These are phyloP conservation scores for Rhodinocichla rosea DNA, from an alignment of 2,113 vertebrate genomes.

Conservation along the genomic window DNA sequence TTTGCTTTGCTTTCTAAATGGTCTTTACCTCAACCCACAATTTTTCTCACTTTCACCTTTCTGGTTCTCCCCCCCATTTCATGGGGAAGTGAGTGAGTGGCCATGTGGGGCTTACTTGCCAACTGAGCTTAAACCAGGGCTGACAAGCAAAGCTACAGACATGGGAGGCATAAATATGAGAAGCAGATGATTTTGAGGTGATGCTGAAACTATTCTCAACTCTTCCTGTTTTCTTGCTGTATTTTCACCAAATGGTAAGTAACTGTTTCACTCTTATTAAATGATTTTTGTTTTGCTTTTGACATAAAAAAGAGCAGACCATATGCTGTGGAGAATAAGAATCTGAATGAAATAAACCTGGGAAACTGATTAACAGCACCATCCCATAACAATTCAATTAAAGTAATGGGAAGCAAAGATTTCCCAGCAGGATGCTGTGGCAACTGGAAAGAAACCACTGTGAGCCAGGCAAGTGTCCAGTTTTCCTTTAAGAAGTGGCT, in stretches of 20 bases:
- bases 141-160: not conserved
- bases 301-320: not conserved
- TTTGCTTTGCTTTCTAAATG: not conserved
- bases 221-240: not conserved
- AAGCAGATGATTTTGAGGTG: not conserved
- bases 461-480: not conserved
- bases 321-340: not conserved
- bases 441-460: not conserved
- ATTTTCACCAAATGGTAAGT: not conserved
- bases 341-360: not conserved
- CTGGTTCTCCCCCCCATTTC: not conserved
- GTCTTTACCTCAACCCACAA: not conserved
- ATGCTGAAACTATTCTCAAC: not conserved
- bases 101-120: no score
- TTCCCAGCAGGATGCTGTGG: slow-evolving; percentile 19
- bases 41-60: not conserved
- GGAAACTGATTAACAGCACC: not conserved
- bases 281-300: not conserved
- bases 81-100: not conserved
- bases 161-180: not conserved
- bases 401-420: not conserved
- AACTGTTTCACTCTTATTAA: not conserved
- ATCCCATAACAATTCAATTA: not conserved
- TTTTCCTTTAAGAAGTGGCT: not conserved
- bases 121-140: not conserved